phyloP scores from a whole-genome alignment of 1,140 invertebrate species.

The Grapholita molesta region DNA sequence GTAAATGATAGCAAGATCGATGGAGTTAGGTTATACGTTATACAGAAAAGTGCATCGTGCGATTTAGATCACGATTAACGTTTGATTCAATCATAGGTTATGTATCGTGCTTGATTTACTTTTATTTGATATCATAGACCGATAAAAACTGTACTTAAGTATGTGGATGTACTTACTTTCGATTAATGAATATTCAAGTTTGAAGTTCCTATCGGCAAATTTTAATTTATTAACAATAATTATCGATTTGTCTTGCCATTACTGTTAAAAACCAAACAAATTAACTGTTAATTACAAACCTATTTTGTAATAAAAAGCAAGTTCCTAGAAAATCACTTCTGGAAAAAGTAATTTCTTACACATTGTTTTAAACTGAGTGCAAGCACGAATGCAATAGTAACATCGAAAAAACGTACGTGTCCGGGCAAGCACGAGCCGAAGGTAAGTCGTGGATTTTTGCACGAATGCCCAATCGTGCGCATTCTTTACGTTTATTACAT shows the following conservation, averaged over 20 bases:
- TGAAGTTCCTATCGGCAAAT: too few species aligned
- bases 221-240: too few species aligned
- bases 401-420: slow-evolving; percentile 11
- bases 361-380: neutral
- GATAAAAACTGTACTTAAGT: too few species aligned
- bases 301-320: neutral
- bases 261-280: neutral
- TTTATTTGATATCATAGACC: too few species aligned
- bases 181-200: too few species aligned
- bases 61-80: slow-evolving; percentile 31
- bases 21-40: neutral
- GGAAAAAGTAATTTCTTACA: neutral
- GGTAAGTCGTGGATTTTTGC: slow-evolving; percentile 48
- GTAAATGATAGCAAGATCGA: slow-evolving; percentile 2
- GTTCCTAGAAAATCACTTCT: neutral
- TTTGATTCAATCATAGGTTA: too few species aligned
- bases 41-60: slow-evolving; percentile 23
- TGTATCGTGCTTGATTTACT: too few species aligned
- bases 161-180: too few species aligned
- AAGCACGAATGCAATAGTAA: slow-evolving; percentile 5
- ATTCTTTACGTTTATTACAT: slow-evolving; percentile 28
- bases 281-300: neutral
- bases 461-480: slow-evolving; percentile 39
- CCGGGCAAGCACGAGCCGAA: slow-evolving; percentile 24
- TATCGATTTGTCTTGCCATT: too few species aligned